Evolutionary conservation across 1,140 invertebrate genomes (phyloP).

Genomic region (Bombus sibiricus): DNA sequence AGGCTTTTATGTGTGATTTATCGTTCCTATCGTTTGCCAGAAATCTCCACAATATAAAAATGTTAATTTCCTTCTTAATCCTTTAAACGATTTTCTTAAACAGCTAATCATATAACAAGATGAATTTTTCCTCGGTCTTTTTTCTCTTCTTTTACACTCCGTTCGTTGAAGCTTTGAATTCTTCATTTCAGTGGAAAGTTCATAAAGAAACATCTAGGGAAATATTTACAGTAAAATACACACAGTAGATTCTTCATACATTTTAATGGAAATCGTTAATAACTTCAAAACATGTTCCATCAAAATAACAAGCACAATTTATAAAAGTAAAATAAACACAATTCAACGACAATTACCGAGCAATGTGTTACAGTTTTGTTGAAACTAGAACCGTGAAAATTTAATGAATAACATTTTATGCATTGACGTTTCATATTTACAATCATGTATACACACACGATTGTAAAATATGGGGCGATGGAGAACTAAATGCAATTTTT

Average conservation of each 20-base stretch:
- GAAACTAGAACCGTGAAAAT: not conserved
- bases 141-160: too few relatives aligned
- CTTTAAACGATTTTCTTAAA: not conserved
- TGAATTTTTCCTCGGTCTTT: not conserved
- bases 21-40: not conserved
- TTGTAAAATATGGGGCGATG: too few relatives aligned
- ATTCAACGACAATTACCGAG: not conserved
- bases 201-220: not conserved
- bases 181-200: not conserved
- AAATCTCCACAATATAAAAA: slow-evolving; percentile 5
- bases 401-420: not conserved
- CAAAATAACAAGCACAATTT: not conserved
- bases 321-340: not conserved
- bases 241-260: too few relatives aligned
- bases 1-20: slow-evolving; percentile 2
- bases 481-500: too few relatives aligned
- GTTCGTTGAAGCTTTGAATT: not conserved
- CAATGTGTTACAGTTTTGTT: not conserved
- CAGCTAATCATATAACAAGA: too few relatives aligned
- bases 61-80: slow-evolving; percentile 20
- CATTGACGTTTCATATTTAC: not conserved
- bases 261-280: too few relatives aligned
- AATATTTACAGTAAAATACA: not conserved
- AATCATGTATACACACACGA: too few relatives aligned
- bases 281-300: not conserved